Evolutionary conservation across 2,888 invertebrate species (phyloP), one percentile per base, ranked within the genome.

Genomic region (Megastigmus dorsalis): DNA sequence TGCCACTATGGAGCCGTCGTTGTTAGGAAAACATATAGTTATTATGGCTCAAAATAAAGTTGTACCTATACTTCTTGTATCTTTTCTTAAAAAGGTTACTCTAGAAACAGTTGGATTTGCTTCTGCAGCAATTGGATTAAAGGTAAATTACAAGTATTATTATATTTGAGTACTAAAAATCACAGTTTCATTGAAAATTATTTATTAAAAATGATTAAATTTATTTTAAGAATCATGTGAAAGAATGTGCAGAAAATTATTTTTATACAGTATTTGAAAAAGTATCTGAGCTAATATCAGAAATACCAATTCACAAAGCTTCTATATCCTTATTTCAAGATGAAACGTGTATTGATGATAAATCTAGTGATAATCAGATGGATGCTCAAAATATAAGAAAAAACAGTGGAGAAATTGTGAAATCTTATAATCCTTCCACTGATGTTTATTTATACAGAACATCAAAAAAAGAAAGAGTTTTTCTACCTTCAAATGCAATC

Each of bases 1-100:
- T 57, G 79, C 84, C 3, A 82, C 75, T 18, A 81, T 84, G 0
- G 84, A 87, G 18, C 83, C 85, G 2, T 69, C 78, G 13, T 66
- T 86, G 68, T 55, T 87, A 60, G 68, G 86, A 33, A 86, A 84
- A 65, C 87, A 88, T 62, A 76, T 88, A 52, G 74, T 87, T 36
- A 43, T 74, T 3, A 88, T 88, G 88, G 82, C 84, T 50, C 79
- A 80, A 13, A 80, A 81, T 73, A 84, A 84, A 66, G 77, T 80
- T 41, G 57, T 86, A 55, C 85, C 87, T n/a, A 75, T 84, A 38
- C 48, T 88, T 43, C 60, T 88, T 5, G 48, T 86, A 20, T 79
- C 85, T n/a, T 82, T 79, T 71, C 74, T 88, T 10, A 87, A 86
- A 72, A 76, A 59, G 28, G 20, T 81, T n/a, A 83, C 81, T 2